Base-by-base conservation (phyloP, 2,797 vertebrate genomes). In the Octomys mimax region DNA sequence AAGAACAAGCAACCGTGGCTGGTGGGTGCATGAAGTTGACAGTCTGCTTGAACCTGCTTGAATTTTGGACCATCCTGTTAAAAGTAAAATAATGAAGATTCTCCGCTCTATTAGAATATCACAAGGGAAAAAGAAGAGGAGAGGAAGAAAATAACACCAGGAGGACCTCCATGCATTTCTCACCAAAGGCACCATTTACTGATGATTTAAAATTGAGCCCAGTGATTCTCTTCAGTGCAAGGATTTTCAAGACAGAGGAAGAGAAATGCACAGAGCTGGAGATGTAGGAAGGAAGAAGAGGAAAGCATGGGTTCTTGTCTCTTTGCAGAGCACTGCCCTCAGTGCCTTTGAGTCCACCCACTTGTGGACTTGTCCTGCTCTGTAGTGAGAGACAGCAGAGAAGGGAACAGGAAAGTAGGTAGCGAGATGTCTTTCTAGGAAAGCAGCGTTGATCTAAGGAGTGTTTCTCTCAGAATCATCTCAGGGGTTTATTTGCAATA, bases 221-320 rank as follows among this genome's bases (percentile, higher is more conserved):
- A 95, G 59, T 14, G 19, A n/a, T 73, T 66, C 81, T 79, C 77
- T 70, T 39, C 68, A 31, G 78, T 61, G 57, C 31, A 92, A 92
- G 36, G 13, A 52, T 75, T n/a, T 92, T 22, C 33, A 26, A 62
- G 77, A 62, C 42, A 61, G 2, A 0, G 22, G 16, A 36, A 57
- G 14, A 77, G 31, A 64, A 24, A 46, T 22, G 12, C 9, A 49
- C 16, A 12, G 49, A n/a, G 36, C 22, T 61, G 57, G 26, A 52
- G 62, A 73, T 49, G 18, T 28, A 62, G 52, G 26, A 52, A 88
- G 66, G 42, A 49, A 68, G 21, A 19, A 7, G 5, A 33, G 70
- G 26, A 79, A 9, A 24, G 22, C 6, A 16, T 2, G 11, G 57
- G 26, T 66, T 19, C 52, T 22, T 19, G 18, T 31, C 36, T 62